Conservation (phyloP, 1,140 invertebrate species). For the Parasteatoda tepidariorum region DNA sequence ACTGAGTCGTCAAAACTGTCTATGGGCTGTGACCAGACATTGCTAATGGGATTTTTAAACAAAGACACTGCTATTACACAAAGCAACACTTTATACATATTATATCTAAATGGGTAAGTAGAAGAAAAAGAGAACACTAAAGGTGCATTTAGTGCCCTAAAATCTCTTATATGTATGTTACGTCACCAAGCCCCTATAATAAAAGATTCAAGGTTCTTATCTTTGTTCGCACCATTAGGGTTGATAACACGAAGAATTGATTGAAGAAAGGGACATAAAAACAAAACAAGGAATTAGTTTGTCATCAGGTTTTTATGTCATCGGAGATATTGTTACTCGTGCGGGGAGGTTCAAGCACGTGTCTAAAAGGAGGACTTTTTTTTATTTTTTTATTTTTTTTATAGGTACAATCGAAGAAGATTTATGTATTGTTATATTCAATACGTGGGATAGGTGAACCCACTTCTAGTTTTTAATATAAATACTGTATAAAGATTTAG, state of each 20-base stretch:
- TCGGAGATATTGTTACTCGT: background rate
- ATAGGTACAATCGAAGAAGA: too few species aligned
- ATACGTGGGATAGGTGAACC: too few species aligned
- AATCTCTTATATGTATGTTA: constrained; percentile 28
- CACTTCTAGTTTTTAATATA: too few species aligned
- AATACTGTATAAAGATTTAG: too few species aligned
- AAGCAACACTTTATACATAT: background rate
- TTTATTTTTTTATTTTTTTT: too few species aligned
- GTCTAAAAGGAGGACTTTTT: too few species aligned
- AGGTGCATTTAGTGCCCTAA: background rate
- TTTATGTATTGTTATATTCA: too few species aligned
- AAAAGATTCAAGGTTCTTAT: constrained; percentile 54
- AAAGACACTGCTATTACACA: background rate
- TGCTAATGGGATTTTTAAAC: background rate
- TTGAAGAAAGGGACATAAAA: background rate
- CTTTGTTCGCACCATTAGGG: constrained; percentile 20
- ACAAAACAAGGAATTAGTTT: background rate
- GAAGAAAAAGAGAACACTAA: background rate
- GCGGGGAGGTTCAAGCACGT: background rate
- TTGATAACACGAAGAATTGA: constrained; percentile 29
- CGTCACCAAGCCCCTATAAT: constrained; percentile 47
- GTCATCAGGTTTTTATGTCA: constrained; percentile 1
- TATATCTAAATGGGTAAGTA: background rate
- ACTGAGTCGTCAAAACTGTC: constrained; percentile 31
- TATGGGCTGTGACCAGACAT: background rate